Evolutionary conservation across 2,113 vertebrate species (phyloP).

Genomic region (Arothron firmamentum): DNA sequence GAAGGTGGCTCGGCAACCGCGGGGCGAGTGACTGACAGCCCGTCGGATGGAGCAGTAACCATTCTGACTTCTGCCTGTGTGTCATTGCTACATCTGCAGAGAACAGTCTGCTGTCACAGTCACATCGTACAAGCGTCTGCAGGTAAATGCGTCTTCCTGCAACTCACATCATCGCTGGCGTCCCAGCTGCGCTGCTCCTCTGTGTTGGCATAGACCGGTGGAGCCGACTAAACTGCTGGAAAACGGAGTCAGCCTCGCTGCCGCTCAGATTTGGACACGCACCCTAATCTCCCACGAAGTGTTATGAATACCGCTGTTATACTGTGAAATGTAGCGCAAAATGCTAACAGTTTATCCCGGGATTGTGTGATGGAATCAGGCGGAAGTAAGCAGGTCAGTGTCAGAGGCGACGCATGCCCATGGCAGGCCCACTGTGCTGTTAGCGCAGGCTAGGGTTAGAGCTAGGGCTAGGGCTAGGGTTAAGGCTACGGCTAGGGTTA

Average conservation of each 20-base stretch:
- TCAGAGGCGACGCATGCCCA: conserved; percentile 14
- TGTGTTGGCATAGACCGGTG: too few species aligned
- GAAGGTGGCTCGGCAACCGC: conserved; percentile 23
- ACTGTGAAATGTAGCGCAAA: background rate
- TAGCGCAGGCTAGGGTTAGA: background rate
- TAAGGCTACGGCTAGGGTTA: background rate
- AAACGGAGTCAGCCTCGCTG: too few species aligned
- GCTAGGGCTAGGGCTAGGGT: background rate
- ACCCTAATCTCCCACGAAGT: too few species aligned
- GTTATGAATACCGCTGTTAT: background rate
- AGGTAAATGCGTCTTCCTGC: too few species aligned
- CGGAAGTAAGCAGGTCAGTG: conserved; percentile 9
- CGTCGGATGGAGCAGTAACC: conserved; percentile 7
- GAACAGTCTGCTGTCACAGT: too few species aligned
- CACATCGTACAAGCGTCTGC: too few species aligned
- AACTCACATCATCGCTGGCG: too few species aligned
- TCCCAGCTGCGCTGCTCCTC: too few species aligned
- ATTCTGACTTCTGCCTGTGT: background rate
- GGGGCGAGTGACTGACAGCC: conserved; percentile 31
- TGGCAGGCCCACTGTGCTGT: conserved; percentile 2
- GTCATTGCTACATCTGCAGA: background rate
- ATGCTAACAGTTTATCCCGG: background rate
- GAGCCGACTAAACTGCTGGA: too few species aligned
- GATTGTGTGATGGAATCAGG: conserved; percentile 12
- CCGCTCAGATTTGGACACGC: too few species aligned